A percentile compares a stretch with the other conserved stretches of the same genome.
These are phyloP conservation scores for Lacanobia oleracea DNA, from an alignment of 2,888 invertebrate species.

Conservation along the genomic window DNA sequence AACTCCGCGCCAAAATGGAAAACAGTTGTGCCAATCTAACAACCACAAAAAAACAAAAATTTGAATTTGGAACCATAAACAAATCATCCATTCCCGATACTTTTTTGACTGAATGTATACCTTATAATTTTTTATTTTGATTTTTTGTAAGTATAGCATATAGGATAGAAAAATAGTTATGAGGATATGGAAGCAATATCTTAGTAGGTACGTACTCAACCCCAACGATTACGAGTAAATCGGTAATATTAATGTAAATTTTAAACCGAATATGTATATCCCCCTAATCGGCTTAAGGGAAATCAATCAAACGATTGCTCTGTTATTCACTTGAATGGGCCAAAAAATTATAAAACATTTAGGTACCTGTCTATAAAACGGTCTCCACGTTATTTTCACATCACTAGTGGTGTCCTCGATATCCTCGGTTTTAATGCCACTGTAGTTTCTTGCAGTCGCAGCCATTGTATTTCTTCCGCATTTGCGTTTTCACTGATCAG, in stretches of 20 bases:
- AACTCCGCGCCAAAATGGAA: no score
- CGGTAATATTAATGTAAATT: not conserved
- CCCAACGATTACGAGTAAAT: not conserved
- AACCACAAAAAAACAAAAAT: no score
- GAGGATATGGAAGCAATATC: no score
- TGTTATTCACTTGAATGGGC: not conserved
- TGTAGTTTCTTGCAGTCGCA: conserved; percentile 47
- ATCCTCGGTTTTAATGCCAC: conserved; percentile 43
- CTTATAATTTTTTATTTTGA: no score
- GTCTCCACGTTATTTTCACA: conserved; percentile 52
- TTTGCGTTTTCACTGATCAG: not conserved
- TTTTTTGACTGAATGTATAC: no score
- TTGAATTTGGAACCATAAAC: no score
- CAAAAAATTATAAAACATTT: conserved; percentile 3
- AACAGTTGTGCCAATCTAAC: no score
- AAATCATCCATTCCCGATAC: no score
- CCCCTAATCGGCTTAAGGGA: not conserved
- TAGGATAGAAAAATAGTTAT: no score
- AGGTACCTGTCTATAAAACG: conserved; percentile 67
- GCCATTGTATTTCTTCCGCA: conserved; percentile 25
- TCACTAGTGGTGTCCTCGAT: conserved; percentile 26
- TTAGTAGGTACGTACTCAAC: no score
- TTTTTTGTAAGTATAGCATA: no score
- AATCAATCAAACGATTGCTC: not conserved
- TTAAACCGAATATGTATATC: not conserved